Evolutionary conservation across 1,140 invertebrate genomes (phyloP), one percentile per base, ranked within the genome.

Genomic region (Drosophila funebris): DNA sequence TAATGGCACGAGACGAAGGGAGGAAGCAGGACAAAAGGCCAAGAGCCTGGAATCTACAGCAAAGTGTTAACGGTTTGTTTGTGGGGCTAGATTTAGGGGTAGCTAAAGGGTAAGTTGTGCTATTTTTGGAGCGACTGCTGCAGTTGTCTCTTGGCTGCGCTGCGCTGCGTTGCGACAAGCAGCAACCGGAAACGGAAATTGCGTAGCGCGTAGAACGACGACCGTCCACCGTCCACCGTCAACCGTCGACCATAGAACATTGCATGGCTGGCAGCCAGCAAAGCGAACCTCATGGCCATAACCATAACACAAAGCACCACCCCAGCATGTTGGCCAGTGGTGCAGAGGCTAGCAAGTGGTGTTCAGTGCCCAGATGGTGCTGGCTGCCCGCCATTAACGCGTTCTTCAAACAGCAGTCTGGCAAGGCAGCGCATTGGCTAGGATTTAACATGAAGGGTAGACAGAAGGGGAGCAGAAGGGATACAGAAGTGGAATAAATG

Each of bases 11-110:
- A 13, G 52, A 50, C 14, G 39, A 31, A 41, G 9, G 24, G n/a
- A 36, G 2, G 37, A 7, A 18, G 16, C 29, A n/a, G 31, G 36
- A 43, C 41, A 37, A 37, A 37, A 37, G 20, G 39, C 4, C 27
- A 62, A 14, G 54, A 36, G 71, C 14, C 50, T 62, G 61, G 54
- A 44, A 36, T 43, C 57, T 36, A 43, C 57, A 71, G 81, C 69
- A 82, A 87, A 87, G 83, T 87, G 83, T 87, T 87, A 87, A 87
- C 83, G 83, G 83, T 83, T 87, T 87, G 83, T 87, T 87, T 87
- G 83, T 71, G 57, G 70, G 63, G 68, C 75, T 4, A 22, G 22
- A 76, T 78, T 81, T 87, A 74, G 82, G 43, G 61, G 66, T 5
- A 43, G 36, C 9, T 13, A 13, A 24, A 11, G 63, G 24, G 66